Evolutionary conservation across 2,113 vertebrate species (phyloP).

Genomic region (Theristicus caerulescens): DNA sequence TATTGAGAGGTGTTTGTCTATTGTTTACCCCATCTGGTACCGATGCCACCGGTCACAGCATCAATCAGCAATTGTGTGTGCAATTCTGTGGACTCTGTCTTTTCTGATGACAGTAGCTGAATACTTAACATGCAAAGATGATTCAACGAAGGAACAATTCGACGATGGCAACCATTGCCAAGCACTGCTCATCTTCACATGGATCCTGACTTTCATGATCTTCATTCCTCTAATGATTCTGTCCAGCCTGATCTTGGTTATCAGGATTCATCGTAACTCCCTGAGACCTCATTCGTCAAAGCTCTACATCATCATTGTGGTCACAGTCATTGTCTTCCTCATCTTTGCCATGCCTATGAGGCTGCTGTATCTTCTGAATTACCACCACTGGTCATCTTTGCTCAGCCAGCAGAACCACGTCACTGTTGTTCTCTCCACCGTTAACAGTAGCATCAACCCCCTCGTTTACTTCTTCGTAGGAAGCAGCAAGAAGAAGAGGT

Average conservation of each 20-base stretch:
- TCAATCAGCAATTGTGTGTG: constrained; percentile 70
- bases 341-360: constrained; percentile 77
- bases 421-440: constrained; percentile 71
- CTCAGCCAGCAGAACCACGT: constrained; percentile 55
- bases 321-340: constrained; percentile 73
- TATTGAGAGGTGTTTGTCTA: constrained; percentile 78
- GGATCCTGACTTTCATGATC: constrained; percentile 74
- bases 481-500: constrained; percentile 76
- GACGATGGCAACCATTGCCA: constrained; percentile 46
- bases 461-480: constrained; percentile 81
- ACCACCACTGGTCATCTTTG: constrained; percentile 66
- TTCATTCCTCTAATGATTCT: constrained; percentile 77
- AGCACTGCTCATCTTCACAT: constrained; percentile 71
- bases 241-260: constrained; percentile 72
- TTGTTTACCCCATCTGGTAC: constrained; percentile 81
- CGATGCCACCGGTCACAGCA: constrained; percentile 77
- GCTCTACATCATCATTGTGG: constrained; percentile 75
- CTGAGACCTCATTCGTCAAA: constrained; percentile 72
- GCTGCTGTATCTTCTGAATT: constrained; percentile 72
- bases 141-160: background rate
- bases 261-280: constrained; percentile 71
- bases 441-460: constrained; percentile 80
- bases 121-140: constrained; percentile 70
- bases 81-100: constrained; percentile 75
- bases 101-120: constrained; percentile 73